phyloP scores from a whole-genome alignment of 2,888 invertebrate genomes.

The Fragum whitleyi region DNA sequence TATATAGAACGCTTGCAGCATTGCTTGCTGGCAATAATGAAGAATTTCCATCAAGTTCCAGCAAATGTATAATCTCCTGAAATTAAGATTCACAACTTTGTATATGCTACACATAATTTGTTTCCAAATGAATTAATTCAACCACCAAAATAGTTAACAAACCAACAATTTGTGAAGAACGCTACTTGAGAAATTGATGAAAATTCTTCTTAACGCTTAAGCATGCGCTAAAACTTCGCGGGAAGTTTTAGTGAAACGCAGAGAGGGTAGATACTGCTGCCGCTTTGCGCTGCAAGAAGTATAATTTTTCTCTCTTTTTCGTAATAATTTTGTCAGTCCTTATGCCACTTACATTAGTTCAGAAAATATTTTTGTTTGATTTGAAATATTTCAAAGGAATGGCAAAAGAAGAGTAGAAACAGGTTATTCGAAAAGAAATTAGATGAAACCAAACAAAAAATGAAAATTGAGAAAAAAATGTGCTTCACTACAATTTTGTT shows the following conservation, averaged over 20 bases:
- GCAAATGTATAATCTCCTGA: neutral
- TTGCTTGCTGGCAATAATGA: neutral
- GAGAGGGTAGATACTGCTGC: neutral
- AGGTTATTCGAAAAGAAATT: neutral
- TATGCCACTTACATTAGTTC: neutral
- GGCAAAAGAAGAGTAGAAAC: neutral
- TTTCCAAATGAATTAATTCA: no score
- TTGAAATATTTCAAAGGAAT: neutral
- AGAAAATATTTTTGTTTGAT: neutral
- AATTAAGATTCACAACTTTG: no score
- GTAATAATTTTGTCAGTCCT: slow-evolving; percentile 13
- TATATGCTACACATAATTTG: no score
- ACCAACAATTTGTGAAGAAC: neutral
- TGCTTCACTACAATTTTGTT: neutral
- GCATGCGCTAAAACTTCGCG: slow-evolving; percentile 9
- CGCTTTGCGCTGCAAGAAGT: slow-evolving; percentile 6
- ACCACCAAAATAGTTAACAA: no score
- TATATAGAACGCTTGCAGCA: neutral
- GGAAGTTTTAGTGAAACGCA: neutral
- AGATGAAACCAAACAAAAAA: neutral
- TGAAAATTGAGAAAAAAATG: neutral
- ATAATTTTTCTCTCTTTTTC: neutral
- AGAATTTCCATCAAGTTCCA: slow-evolving; percentile 1
- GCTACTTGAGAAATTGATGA: neutral
- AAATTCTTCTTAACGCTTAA: slow-evolving; percentile 11